Conservation (phyloP, 2,797 vertebrate species). For the Thalassophryne amazonica region DNA sequence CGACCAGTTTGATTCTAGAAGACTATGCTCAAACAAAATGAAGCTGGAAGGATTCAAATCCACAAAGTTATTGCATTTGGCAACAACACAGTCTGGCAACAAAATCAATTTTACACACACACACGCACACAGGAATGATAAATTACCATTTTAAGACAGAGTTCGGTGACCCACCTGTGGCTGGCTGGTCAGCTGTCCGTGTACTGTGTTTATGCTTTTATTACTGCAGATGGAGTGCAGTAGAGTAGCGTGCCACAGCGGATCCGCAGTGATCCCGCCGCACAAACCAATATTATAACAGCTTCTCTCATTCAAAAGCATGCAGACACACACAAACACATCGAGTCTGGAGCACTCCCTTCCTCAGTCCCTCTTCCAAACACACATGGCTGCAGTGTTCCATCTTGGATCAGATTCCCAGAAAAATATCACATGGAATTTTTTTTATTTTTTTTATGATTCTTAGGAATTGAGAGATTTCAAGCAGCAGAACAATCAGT, state of each 20-base stretch:
- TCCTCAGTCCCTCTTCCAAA: slow-evolving; percentile 41
- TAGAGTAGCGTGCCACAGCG: slow-evolving; percentile 60
- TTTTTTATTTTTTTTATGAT: slow-evolving; percentile 8
- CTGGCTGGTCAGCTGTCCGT: slow-evolving; percentile 11
- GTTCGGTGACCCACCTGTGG: slow-evolving; percentile 19
- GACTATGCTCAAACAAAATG: not conserved
- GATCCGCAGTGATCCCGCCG: slow-evolving; percentile 28
- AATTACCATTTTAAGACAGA: slow-evolving; percentile 14
- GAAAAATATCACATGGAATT: slow-evolving; percentile 59
- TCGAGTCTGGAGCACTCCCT: slow-evolving; percentile 37
- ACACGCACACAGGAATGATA: not conserved
- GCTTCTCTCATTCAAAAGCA: slow-evolving; percentile 46
- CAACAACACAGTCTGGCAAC: not conserved
- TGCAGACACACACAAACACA: slow-evolving; percentile 20
- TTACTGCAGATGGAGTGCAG: slow-evolving; percentile 41
- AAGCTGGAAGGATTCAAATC: not conserved
- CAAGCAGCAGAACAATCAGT: slow-evolving; percentile 42
- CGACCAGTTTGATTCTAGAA: slow-evolving; percentile 19
- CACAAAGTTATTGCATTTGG: slow-evolving; percentile 11
- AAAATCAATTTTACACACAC: not conserved
- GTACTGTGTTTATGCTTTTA: slow-evolving; percentile 44
- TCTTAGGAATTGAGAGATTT: slow-evolving; percentile 40
- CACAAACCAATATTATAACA: slow-evolving; percentile 69
- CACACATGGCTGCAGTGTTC: slow-evolving; percentile 37
- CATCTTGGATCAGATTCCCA: slow-evolving; percentile 50